phyloP scores from a whole-genome alignment of 2,113 vertebrate species.

The Percina caprodes region DNA sequence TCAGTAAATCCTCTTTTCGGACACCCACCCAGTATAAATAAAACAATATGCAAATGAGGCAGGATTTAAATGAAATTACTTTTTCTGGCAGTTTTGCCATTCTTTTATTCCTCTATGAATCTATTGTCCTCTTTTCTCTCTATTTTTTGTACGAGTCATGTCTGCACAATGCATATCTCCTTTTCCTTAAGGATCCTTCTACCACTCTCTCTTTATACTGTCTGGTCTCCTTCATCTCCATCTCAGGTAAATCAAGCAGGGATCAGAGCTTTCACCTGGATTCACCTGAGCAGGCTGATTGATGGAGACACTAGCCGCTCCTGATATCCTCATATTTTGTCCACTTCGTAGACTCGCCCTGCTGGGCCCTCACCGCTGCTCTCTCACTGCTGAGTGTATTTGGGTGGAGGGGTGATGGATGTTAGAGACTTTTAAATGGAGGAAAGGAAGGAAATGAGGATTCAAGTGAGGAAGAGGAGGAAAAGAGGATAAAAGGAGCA shows the following conservation, averaged over 20 bases:
- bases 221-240: conserved; percentile 43
- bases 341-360: conserved; percentile 60
- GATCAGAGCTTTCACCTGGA: conserved; percentile 66
- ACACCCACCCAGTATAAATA: background rate
- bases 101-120: background rate
- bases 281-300: conserved; percentile 69
- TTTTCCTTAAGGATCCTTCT: conserved; percentile 15
- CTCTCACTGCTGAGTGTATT: conserved; percentile 42
- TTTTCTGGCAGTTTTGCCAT: background rate
- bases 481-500: conserved; percentile 19
- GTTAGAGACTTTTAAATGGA: conserved; percentile 50
- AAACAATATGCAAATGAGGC: conserved; percentile 11
- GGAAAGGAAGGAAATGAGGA: conserved; percentile 50
- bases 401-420: conserved; percentile 69
- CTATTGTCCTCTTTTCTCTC: background rate
- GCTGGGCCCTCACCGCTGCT: conserved; percentile 46
- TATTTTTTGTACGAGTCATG: conserved; percentile 19
- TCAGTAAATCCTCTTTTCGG: conserved; percentile 3
- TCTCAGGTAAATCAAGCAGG: conserved; percentile 69
- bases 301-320: conserved; percentile 64
- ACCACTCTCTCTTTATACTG: conserved; percentile 1
- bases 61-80: background rate
- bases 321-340: conserved; percentile 72
- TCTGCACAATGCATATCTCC: conserved; percentile 5
- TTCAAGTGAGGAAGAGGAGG: conserved; percentile 10